Conservation (phyloP, 2,888 invertebrate species). For the Stomorhina lunata region DNA sequence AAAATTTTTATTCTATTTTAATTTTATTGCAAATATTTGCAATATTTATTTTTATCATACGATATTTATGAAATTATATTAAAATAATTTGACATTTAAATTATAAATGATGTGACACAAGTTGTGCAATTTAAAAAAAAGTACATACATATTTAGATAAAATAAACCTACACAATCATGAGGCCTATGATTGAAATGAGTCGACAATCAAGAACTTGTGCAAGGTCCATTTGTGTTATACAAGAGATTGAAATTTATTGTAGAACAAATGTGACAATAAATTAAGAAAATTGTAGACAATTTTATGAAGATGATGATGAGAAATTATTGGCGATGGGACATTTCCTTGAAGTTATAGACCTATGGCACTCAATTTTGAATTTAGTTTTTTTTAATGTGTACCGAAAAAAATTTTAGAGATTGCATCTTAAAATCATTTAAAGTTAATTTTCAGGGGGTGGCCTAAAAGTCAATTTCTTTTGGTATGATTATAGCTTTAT, state of each 20-base stretch:
- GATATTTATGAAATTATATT: background rate
- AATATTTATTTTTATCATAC: background rate
- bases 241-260: conserved; percentile 24
- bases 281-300: conserved; percentile 5
- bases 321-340: background rate
- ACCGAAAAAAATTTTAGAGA: too few species aligned
- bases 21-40: too few species aligned
- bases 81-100: background rate
- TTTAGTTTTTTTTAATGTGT: too few species aligned
- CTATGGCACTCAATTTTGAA: too few species aligned
- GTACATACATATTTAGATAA: too few species aligned
- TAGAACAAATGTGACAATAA: background rate
- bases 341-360: too few species aligned
- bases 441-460: too few species aligned
- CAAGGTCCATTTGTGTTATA: background rate
- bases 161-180: background rate
- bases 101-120: conserved; percentile 10
- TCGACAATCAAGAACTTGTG: background rate
- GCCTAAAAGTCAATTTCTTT: too few species aligned
- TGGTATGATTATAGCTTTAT: too few species aligned
- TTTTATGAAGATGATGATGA: background rate
- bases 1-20: too few species aligned
- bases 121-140: background rate
- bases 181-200: conserved; percentile 17
- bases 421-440: too few species aligned